Base-by-base conservation (phyloP, 2,113 vertebrate species). In the Oplegnathus fasciatus region DNA sequence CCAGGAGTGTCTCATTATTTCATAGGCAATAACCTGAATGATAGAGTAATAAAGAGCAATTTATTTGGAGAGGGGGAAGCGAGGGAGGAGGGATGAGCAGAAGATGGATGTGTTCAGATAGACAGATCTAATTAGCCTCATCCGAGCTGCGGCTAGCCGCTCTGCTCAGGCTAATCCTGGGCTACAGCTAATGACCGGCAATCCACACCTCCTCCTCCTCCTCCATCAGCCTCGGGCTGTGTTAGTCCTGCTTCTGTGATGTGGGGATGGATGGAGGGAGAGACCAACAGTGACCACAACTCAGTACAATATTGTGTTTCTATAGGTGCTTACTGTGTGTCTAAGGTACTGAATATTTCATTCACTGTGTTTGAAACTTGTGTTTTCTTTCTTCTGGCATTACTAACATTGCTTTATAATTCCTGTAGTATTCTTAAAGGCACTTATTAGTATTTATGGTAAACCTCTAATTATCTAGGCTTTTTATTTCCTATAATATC, bases 41-140 rank as follows among this genome's bases (percentile, higher is more conserved):
- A 94, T 94, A 89, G 93, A 90, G 91, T 94, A 94, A 94, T 95
- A 94, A 94, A 95, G 93, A 94, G 93, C 93, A 93, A 94, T 94
- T 94, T 94, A 94, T 94, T 94, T 94, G 93, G 91, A 91, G 90
- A 91, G 84, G 90, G 90, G 84, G 84, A 74, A 77, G 83, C 30
- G 68, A 87, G 90, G 86, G 73, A 5, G 76, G 85, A 72, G 83
- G 88, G 86, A 67, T 37, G 83, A 83, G 78, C 50, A 78, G 82
- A 92, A 90, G 91, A 94, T 92, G 93, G 93, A 94, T 94, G 91
- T 87, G 84, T 88, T 91, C 77, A 92, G 93, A 95, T 88, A 92
- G 94, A 94, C 89, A 88, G 88, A 93, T 94, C 93, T 95, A 95
- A 95, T 95, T 95, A 95, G 88, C 88, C 70, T 90, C 82, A 88